A percentile compares a stretch with the other conserved stretches of the same genome.
These are phyloP conservation scores for Falco rusticolus DNA, from an alignment of 2,797 vertebrate genomes.

Conservation along the genomic window DNA sequence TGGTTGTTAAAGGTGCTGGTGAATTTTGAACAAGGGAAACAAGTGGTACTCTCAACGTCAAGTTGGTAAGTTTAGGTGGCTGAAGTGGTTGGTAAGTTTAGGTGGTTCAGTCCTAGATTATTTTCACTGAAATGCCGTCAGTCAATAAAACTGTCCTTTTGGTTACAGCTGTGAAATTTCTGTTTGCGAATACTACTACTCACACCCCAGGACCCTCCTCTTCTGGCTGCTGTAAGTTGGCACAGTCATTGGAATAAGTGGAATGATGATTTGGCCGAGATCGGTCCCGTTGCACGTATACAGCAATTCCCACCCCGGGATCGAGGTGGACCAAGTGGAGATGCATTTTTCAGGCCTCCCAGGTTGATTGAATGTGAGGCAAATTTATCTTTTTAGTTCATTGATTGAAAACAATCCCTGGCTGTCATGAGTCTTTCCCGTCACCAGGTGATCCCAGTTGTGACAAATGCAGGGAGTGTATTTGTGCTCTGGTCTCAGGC, in stretches of 20 bases:
- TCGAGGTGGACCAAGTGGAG: accelerated
- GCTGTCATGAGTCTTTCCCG: background rate
- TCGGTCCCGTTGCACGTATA: background rate
- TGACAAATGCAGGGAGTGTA: constrained; percentile 32
- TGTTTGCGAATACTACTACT: background rate
- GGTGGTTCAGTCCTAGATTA: background rate
- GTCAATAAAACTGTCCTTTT: background rate
- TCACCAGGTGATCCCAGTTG: background rate
- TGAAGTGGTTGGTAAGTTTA: background rate
- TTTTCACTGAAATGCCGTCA: background rate
- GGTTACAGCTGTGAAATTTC: background rate
- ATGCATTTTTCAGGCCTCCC: background rate
- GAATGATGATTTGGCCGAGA: background rate
- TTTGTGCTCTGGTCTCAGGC: background rate
- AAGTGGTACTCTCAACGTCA: background rate
- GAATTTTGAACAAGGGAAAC: background rate
- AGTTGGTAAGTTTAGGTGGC: background rate
- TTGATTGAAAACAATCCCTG: background rate
- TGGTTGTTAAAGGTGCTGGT: background rate
- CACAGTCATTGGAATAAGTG: background rate
- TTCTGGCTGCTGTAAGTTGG: background rate
- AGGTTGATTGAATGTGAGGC: accelerated
- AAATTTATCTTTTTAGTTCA: background rate
- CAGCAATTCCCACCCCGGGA: background rate
- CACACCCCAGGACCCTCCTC: accelerated